Conservation (phyloP, 1,140 invertebrate genomes). For the Tetramorium alpestre region DNA sequence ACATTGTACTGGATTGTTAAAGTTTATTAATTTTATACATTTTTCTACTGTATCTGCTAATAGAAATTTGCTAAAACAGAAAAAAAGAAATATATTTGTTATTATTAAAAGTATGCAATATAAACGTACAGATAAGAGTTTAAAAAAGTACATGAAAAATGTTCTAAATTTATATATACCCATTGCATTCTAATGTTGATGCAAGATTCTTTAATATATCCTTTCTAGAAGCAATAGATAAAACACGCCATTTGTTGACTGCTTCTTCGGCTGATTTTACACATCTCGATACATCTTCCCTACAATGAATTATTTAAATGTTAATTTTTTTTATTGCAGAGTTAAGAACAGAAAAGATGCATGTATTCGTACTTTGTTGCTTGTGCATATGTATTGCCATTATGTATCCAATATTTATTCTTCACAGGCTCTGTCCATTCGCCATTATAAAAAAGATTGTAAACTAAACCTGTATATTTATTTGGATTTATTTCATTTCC, state of each 20-base stretch:
- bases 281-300: not conserved
- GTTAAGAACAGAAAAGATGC: not conserved
- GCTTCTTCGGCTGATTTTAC: not conserved
- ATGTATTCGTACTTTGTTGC: not conserved
- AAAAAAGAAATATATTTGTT: not conserved
- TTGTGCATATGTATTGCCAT: not conserved
- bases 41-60: not conserved
- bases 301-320: not conserved
- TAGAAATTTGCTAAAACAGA: not conserved
- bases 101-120: not conserved
- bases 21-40: not conserved
- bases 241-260: not conserved
- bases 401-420: slow-evolving; percentile 9
- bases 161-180: slow-evolving; percentile 16
- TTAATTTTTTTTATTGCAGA: not conserved
- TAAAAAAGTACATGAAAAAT: not conserved
- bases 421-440: not conserved
- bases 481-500: not conserved
- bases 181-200: not conserved
- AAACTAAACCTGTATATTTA: not conserved
- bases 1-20: not conserved
- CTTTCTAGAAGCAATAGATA: not conserved
- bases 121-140: not conserved
- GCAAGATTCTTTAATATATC: not conserved
- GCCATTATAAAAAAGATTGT: slow-evolving; percentile 20